Evolutionary conservation across 1,140 invertebrate genomes (phyloP).

Genomic region (Zaprionus tsacasi): DNA sequence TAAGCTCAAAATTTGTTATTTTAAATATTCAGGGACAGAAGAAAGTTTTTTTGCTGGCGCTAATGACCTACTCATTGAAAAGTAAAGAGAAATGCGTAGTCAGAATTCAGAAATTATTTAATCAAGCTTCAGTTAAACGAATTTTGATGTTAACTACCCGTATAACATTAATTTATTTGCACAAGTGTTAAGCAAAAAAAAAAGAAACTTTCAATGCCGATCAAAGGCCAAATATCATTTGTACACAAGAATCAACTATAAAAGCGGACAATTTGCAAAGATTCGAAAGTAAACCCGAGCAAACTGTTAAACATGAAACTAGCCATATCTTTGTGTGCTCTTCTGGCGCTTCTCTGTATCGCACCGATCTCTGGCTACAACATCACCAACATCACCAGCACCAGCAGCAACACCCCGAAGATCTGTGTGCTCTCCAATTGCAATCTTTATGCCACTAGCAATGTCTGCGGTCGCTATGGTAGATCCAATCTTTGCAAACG

Average conservation of each 20-base stretch:
- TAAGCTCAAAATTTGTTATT: too few relatives aligned
- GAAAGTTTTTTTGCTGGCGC: too few relatives aligned
- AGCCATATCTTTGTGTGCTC: conserved; percentile 19
- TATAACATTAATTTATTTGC: conserved; percentile 11
- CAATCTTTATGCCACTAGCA: conserved; percentile 27
- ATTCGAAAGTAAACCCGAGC: background rate
- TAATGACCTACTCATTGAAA: too few relatives aligned
- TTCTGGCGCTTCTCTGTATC: conserved; percentile 32
- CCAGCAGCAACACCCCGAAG: conserved; percentile 27
- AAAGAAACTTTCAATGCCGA: conserved; percentile 25
- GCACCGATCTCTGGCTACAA: conserved; percentile 11
- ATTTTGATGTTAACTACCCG: background rate
- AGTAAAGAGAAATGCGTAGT: too few relatives aligned
- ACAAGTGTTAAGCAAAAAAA: conserved; percentile 12
- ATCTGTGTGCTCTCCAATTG: conserved; percentile 52
- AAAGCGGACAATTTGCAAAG: background rate
- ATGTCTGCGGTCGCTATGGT: conserved; percentile 52
- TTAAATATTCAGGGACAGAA: too few relatives aligned
- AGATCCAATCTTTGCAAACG: conserved; percentile 65
- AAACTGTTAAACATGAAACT: conserved; percentile 22
- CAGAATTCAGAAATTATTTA: conserved; percentile 24
- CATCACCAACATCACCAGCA: background rate
- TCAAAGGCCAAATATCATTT: conserved; percentile 8
- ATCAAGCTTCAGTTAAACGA: background rate
- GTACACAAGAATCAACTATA: conserved; percentile 22